Evolutionary conservation across 2,888 invertebrate genomes (phyloP), one percentile per base, ranked within the genome.

Genomic region (Thymelicus sylvestris): DNA sequence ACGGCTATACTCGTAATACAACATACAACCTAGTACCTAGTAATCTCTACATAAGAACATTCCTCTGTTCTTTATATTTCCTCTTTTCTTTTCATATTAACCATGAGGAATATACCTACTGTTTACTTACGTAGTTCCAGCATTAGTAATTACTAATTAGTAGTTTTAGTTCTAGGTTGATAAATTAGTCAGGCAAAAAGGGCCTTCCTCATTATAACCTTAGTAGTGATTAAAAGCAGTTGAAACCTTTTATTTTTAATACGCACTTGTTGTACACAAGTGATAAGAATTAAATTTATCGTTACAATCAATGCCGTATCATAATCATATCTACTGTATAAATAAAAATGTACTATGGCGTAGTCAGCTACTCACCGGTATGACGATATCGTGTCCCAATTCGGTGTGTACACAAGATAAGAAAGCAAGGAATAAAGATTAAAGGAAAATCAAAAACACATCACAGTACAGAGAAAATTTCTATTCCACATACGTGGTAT

Each of bases 381-480:
- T 79, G 74, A 71, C 61, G 73, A 68, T 64, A 68, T 65, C 62
- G 76, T 86, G 87, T 86, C 91, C 91, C 85, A 81, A 83, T 92
- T 83, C 80, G 81, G 80, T 87, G 80, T 88, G 81, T 86, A 84
- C 83, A 82, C 77, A 77, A 66, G 93, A 93, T 93, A 93, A 93
- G 93, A 93, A 93, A 93, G 93, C 93, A 93, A 93, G 93, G 77
- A 90, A 91, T 89, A 89, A 89, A 80, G 74, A 78, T 81, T 78
- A 80, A 76, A 79, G 78, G 78, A 78, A 82, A 83, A 84, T 85
- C 80, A 80, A 85, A 84, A 90, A 88, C 84, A 76, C 84, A 89
- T 87, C 89, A 92, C 90, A 81, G 76, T 82, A 77, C 80, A 86
- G 92, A 92, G 93, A 94, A 93, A 94, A 94, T 93, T 93, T 94